Evolutionary conservation across 1,140 invertebrate species (phyloP).

Genomic region (Varroa destructor): DNA sequence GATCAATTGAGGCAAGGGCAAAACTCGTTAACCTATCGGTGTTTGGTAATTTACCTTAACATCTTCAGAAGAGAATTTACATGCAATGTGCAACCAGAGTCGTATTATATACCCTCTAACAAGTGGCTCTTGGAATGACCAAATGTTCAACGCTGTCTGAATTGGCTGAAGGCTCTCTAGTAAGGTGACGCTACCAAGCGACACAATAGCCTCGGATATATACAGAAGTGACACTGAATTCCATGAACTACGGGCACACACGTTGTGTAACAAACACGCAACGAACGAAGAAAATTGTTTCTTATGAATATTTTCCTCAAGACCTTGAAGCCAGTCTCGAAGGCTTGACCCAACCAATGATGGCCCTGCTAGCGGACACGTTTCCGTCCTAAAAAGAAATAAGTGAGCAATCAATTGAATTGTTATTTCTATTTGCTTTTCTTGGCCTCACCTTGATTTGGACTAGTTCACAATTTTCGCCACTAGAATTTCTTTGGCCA

Average conservation of each 20-base stretch:
- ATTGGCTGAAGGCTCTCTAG: neutral
- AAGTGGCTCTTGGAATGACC: conserved; percentile 3
- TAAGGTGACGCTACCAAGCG: neutral
- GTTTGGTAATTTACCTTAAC: too few relatives aligned
- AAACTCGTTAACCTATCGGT: too few relatives aligned
- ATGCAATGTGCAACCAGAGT: neutral
- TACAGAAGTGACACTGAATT: conserved; percentile 17
- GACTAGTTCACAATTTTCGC: too few relatives aligned
- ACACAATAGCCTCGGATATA: neutral
- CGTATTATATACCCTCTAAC: neutral
- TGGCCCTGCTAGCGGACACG: neutral
- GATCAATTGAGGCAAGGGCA: too few relatives aligned
- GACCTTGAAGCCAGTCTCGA: neutral
- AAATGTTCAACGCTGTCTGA: neutral
- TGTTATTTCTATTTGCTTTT: too few relatives aligned
- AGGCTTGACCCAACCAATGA: neutral
- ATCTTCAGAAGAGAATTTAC: neutral
- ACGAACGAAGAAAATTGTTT: neutral
- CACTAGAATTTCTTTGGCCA: too few relatives aligned
- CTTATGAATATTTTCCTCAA: neutral
- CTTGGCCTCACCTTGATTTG: too few relatives aligned
- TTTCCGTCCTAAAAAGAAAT: neutral
- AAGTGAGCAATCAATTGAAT: too few relatives aligned
- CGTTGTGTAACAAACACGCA: neutral
- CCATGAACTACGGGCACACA: neutral